These are phyloP conservation scores for Coendou prehensilis DNA, from an alignment of 2,797 vertebrate species.

Conservation along the genomic window DNA sequence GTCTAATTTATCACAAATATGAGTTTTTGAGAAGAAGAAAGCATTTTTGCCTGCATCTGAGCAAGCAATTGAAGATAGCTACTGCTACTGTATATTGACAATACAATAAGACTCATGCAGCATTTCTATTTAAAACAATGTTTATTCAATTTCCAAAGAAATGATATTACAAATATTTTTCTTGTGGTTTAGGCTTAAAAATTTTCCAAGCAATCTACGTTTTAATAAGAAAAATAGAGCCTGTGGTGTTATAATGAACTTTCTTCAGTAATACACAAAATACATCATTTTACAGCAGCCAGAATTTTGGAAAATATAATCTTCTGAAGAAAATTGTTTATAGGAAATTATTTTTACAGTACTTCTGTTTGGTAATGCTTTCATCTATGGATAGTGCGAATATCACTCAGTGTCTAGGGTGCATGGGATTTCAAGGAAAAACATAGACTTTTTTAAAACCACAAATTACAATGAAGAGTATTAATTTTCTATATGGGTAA, in stretches of 20 bases:
- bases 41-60: background rate
- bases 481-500: background rate
- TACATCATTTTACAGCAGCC: background rate
- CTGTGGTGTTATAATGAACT: background rate
- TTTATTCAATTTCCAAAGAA: constrained; percentile 41
- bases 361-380: background rate
- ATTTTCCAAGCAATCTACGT: background rate
- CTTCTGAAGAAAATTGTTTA: background rate
- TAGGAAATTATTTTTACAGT: constrained; percentile 60
- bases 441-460: background rate
- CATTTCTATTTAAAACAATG: background rate
- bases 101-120: background rate
- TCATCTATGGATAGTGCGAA: background rate
- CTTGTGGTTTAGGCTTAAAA: constrained; percentile 1
- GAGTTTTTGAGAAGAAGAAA: background rate
- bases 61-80: background rate
- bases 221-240: background rate
- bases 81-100: background rate
- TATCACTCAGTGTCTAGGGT: background rate
- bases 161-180: background rate
- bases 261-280: background rate
- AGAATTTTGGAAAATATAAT: constrained; percentile 56
- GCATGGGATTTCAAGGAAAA: background rate
- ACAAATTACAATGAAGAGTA: background rate
- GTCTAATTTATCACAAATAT: background rate